phyloP scores from a whole-genome alignment of 2,113 vertebrate genomes.

The Elephas maximus region DNA sequence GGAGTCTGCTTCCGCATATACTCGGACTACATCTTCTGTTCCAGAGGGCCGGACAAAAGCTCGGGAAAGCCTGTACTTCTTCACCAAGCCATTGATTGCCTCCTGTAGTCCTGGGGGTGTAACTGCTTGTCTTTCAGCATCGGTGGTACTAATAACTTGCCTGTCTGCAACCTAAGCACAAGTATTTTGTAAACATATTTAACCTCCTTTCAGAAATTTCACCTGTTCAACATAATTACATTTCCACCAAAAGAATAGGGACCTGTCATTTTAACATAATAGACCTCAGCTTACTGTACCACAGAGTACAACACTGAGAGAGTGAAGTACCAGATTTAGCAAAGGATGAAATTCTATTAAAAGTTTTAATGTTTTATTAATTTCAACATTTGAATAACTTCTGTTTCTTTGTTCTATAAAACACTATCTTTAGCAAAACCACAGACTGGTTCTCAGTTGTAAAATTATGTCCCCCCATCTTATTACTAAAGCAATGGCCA shows the following conservation, averaged over 20 bases:
- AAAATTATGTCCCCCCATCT: neutral
- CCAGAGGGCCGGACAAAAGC: conserved; percentile 98
- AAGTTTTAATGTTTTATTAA: neutral
- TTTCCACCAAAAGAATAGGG: neutral
- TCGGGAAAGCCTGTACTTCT: conserved; percentile 90
- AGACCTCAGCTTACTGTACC: neutral
- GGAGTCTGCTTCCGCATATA: conserved; percentile 96
- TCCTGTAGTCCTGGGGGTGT: conserved; percentile 94
- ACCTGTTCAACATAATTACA: neutral
- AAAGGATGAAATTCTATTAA: neutral
- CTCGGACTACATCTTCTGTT: conserved; percentile 95
- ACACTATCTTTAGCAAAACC: conserved; percentile 41
- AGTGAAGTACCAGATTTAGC: neutral
- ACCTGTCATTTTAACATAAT: neutral
- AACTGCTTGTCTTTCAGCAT: conserved; percentile 93
- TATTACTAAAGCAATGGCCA: conserved; percentile 38
- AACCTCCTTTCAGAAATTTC: neutral
- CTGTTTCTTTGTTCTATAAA: conserved; percentile 10
- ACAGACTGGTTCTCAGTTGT: neutral
- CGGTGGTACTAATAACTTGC: conserved; percentile 92
- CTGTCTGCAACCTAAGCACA: conserved; percentile 92
- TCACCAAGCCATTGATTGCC: conserved; percentile 91
- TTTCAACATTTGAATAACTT: neutral
- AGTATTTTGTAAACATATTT: neutral
- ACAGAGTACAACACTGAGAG: neutral